Conservation (phyloP, 1,140 invertebrate genomes). For the Bombus soroeensis region DNA sequence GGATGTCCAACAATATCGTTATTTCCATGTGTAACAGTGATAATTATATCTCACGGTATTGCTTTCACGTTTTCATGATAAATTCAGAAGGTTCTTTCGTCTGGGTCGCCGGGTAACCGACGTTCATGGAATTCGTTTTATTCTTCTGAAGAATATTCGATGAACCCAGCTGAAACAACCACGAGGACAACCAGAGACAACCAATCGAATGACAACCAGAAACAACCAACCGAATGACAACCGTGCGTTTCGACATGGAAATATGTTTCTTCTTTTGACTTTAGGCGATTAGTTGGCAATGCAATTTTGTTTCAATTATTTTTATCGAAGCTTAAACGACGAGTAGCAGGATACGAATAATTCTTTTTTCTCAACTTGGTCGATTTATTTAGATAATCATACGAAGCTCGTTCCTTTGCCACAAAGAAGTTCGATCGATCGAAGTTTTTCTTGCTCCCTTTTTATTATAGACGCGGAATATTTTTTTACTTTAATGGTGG, state of each 20-base stretch:
- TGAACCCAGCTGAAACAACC: not conserved
- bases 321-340: not conserved
- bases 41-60: not conserved
- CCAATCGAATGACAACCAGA: not conserved
- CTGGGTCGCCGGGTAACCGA: not conserved
- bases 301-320: not conserved
- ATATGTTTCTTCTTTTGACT: too few relatives aligned
- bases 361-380: not conserved
- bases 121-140: not conserved
- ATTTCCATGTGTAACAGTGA: too few relatives aligned
- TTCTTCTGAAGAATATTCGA: not conserved
- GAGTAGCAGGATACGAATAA: not conserved
- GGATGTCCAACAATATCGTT: not conserved
- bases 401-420: not conserved
- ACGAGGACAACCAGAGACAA: not conserved
- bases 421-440: not conserved
- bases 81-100: slow-evolving; percentile 4
- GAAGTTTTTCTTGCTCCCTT: not conserved
- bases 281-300: not conserved
- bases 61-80: not conserved
- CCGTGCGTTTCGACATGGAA: not conserved
- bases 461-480: not conserved
- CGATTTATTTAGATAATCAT: not conserved
- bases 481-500: not conserved
- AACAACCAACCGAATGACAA: not conserved